phyloP scores from a whole-genome alignment of 2,797 vertebrate species.

The Notamacropus eugenii region DNA sequence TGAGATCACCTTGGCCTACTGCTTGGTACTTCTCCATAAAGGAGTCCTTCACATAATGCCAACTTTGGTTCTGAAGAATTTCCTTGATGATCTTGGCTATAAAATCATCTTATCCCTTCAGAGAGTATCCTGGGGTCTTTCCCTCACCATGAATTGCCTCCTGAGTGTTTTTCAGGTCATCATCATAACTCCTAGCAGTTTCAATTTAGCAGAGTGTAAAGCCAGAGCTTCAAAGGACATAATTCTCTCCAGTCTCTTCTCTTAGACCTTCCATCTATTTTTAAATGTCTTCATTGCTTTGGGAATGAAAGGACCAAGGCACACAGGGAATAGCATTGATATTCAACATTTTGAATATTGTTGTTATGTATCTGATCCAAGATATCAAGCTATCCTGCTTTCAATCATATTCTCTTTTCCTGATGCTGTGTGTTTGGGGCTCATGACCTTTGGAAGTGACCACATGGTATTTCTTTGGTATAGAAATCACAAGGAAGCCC shows the following conservation, averaged over 20 bases:
- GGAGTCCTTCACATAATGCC: background rate
- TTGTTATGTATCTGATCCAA: background rate
- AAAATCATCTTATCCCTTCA: background rate
- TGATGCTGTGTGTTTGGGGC: background rate
- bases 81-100: background rate
- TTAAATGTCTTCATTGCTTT: no score
- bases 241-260: no score
- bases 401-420: background rate
- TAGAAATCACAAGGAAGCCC: background rate
- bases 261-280: no score
- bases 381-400: background rate
- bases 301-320: no score
- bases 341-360: no score
- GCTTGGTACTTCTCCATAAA: background rate
- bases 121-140: no score
- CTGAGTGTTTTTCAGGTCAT: no score
- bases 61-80: background rate
- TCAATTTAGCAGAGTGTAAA: no score
- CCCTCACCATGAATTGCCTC: no score
- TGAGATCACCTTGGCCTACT: background rate
- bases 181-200: no score
- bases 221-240: no score
- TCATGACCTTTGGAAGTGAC: background rate
- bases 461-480: background rate
- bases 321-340: no score